Conservation (phyloP, 2,797 vertebrate genomes). For the Emys orbicularis region DNA sequence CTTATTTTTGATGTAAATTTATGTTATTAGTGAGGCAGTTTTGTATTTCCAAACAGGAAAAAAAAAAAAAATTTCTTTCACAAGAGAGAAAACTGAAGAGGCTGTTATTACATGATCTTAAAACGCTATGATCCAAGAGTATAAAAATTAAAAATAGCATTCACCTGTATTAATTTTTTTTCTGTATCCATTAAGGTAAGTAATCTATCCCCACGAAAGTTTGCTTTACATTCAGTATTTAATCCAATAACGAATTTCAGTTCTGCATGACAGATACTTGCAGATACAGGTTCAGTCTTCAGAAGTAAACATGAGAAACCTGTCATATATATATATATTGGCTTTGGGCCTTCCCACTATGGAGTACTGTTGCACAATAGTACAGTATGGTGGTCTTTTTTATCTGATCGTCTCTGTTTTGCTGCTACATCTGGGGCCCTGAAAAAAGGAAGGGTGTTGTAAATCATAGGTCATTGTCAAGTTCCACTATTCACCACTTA, state of each 20-base stretch:
- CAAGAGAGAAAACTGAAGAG: not conserved
- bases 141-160: not conserved
- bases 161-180: not conserved
- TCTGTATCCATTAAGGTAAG: not conserved
- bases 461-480: not conserved
- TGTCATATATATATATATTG: conserved; percentile 37
- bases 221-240: not conserved
- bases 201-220: not conserved
- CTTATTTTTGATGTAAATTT: not conserved
- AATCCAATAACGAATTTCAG: not conserved
- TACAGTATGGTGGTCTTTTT: conserved; percentile 58
- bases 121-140: not conserved
- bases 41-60: not conserved
- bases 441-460: not conserved
- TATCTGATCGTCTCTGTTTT: conserved; percentile 56
- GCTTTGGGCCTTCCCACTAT: conserved; percentile 35
- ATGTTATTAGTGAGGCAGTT: not conserved
- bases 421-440: conserved; percentile 75
- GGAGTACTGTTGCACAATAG: conserved; percentile 13
- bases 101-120: not conserved
- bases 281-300: not conserved
- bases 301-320: not conserved
- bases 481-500: not conserved
- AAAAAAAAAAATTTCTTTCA: not conserved
- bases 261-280: not conserved